phyloP scores from a whole-genome alignment of 2,888 invertebrate genomes.

The Lacanobia wlatinum region DNA sequence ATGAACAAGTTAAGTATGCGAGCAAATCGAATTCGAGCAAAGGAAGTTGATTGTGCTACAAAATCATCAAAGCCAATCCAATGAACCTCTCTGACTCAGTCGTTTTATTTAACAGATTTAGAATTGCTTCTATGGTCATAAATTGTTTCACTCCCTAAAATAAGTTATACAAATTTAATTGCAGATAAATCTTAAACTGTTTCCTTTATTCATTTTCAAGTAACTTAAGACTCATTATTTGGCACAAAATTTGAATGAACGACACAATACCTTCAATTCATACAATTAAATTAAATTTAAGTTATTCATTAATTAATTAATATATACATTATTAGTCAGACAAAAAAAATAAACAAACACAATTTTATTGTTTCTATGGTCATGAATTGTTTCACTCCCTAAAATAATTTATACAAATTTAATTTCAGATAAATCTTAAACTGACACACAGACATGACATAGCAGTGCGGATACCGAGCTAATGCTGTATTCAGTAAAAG shows the following conservation, averaged over 20 bases:
- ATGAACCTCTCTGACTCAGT: not conserved
- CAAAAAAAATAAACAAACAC: no score
- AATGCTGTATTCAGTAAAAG: not conserved
- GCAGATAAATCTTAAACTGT: no score
- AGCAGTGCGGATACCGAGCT: not conserved
- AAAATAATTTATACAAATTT: not conserved
- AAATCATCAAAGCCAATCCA: conserved; percentile 6
- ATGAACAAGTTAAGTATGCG: not conserved
- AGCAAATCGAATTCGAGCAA: conserved; percentile 3
- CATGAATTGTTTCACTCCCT: not conserved
- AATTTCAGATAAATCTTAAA: not conserved
- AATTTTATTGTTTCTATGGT: not conserved
- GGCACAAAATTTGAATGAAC: no score
- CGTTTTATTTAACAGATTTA: not conserved
- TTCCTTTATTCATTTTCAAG: no score
- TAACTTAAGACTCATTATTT: no score
- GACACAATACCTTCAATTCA: no score
- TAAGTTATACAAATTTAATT: not conserved
- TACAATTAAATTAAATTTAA: no score
- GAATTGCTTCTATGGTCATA: not conserved
- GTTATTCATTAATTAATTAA: no score
- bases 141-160: not conserved
- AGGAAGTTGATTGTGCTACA: conserved; percentile 6
- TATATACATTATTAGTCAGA: no score
- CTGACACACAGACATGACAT: not conserved